Evolutionary conservation across 2,888 invertebrate species (phyloP), one percentile per base, ranked within the genome.

Genomic region (Xanthia togata): DNA sequence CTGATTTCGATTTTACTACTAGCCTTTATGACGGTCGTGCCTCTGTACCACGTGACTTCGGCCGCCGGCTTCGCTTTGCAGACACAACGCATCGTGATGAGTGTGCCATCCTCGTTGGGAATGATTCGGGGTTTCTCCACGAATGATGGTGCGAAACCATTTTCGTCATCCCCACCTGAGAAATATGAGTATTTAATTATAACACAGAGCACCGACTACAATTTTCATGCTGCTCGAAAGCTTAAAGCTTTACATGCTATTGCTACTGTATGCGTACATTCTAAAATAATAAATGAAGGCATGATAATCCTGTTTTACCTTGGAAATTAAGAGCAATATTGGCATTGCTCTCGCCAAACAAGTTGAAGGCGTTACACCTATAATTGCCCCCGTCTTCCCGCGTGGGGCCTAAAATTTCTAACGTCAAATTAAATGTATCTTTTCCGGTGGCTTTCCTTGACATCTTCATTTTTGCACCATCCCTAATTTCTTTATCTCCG

Each of bases 271-370:
- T 96, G 96, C 96, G 96, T 96, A 96, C 96, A 91, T 91, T 91
- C 91, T 89, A 86, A 85, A 86, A 88, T 85, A 88, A 80, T 80
- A 86, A 77, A 85, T 79, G 73, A 87, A 87, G 71, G 64, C 68
- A 79, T 74, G 73, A 67, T 67, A 68, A 88, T 89, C 87, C 87
- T 88, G 84, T 85, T 90, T 97, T 98, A 99, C 99, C 99, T 98
- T 99, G 99, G 97, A 99, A 99, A 97, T 99, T 99, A 93, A 99
- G 98, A 94, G 99, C 99, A 97, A 99, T 99, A 97, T 99, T 99
- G 92, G 99, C 99, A 97, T 99, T 99, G 97, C 99, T 99, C 97
- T 99, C 99, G 96, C 99, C 99, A 96, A 98, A 98, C 95, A 98
- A 98, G 97, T 99, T 99, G 97, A 99, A 98, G 92, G 99, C 99